Evolutionary conservation across 2,797 vertebrate genomes (phyloP).

Genomic region (Sebastes minor): DNA sequence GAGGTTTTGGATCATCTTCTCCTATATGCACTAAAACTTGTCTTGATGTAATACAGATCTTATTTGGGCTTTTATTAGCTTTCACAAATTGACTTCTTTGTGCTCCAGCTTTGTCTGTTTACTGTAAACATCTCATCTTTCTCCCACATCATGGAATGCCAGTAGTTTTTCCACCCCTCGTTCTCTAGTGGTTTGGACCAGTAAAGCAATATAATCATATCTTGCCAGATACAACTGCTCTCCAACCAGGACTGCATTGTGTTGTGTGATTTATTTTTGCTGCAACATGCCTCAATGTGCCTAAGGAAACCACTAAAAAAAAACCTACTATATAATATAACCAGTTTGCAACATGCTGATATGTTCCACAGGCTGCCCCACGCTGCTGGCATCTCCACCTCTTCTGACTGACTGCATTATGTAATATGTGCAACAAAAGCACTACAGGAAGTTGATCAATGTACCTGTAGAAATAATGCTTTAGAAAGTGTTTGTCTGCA

Average conservation of each 20-base stretch:
- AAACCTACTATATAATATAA: background rate
- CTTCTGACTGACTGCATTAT: slow-evolving; percentile 10
- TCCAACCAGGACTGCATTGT: slow-evolving; percentile 21
- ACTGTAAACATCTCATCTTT: slow-evolving; percentile 37
- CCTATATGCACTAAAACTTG: background rate
- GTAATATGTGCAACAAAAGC: slow-evolving; percentile 17
- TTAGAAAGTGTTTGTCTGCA: slow-evolving; percentile 24
- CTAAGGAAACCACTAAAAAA: slow-evolving; percentile 35
- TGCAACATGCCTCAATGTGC: slow-evolving; percentile 43
- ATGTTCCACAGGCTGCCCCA: slow-evolving; percentile 35
- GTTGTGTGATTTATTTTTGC: slow-evolving; percentile 28
- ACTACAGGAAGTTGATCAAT: slow-evolving; percentile 27
- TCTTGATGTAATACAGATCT: background rate
- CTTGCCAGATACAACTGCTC: background rate
- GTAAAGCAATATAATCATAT: slow-evolving; percentile 17
- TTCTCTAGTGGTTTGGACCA: slow-evolving; percentile 60
- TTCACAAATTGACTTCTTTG: slow-evolving; percentile 1
- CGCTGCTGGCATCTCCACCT: slow-evolving; percentile 10
- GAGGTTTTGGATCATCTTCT: slow-evolving; percentile 8
- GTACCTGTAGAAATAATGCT: background rate
- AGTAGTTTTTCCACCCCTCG: slow-evolving; percentile 31
- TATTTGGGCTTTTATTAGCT: background rate
- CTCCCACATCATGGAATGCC: slow-evolving; percentile 39
- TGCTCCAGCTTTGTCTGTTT: slow-evolving; percentile 10
- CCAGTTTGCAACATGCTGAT: slow-evolving; percentile 33